Evolutionary conservation across 2,113 vertebrate species (phyloP).

Genomic region (Alaudala cheleensis): DNA sequence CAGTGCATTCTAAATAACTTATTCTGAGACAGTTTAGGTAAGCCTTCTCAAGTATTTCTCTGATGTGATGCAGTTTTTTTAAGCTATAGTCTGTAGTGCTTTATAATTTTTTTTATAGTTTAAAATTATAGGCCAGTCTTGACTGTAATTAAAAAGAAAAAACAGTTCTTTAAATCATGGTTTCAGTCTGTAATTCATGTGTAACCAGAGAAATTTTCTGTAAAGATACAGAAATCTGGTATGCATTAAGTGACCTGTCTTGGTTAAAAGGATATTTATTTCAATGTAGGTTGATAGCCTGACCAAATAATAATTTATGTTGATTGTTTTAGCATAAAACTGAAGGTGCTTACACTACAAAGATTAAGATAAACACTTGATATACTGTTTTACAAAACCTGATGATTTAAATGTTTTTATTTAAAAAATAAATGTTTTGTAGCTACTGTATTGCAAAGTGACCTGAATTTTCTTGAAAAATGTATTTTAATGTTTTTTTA

Average conservation of each 20-base stretch:
- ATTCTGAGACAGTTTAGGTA: not conserved
- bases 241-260: constrained; percentile 18
- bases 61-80: not conserved
- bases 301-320: constrained; percentile 55
- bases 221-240: not conserved
- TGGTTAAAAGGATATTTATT: constrained; percentile 64
- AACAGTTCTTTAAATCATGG: not conserved
- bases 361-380: constrained; percentile 43
- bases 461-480: constrained; percentile 40
- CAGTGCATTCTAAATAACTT: not conserved
- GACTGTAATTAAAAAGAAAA: constrained; percentile 13
- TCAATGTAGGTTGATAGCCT: not conserved
- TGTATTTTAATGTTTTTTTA: not conserved
- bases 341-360: constrained; percentile 56
- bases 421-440: constrained; percentile 67
- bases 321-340: constrained; percentile 46
- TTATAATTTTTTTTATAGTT: not conserved
- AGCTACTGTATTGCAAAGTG: constrained; percentile 13
- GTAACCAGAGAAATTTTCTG: not conserved
- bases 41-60: not conserved
- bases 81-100: not conserved
- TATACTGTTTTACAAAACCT: constrained; percentile 52
- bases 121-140: constrained; percentile 22
- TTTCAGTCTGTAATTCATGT: not conserved
- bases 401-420: constrained; percentile 65